Percentiles rank a stretch among this genome's conserved stretches.
Evolutionary conservation across 2,888 invertebrate genomes (phyloP).

Genomic region (Drosophila buzzatii): DNA sequence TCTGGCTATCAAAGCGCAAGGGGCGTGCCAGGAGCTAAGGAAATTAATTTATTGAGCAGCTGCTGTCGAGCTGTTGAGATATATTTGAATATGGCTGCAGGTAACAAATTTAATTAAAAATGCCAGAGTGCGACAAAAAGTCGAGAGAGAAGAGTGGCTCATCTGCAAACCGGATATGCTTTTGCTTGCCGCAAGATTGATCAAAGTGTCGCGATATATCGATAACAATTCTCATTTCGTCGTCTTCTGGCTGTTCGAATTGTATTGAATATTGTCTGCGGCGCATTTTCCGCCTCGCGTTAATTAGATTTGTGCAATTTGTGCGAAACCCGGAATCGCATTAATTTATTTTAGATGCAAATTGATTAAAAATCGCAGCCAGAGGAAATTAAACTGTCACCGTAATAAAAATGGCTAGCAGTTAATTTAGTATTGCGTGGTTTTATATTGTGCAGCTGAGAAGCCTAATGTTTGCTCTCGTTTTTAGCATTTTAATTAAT

Average conservation of each 20-base stretch:
- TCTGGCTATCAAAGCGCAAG: background rate
- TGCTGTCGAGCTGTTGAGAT: constrained; percentile 31
- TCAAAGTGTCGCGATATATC: constrained; percentile 26
- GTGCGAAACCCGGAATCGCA: constrained; percentile 30
- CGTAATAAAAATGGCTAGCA: constrained; percentile 8
- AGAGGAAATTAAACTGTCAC: constrained; percentile 54
- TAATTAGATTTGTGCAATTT: constrained; percentile 53
- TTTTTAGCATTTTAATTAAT: background rate
- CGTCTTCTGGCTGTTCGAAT: constrained; percentile 3
- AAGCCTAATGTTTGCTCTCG: background rate
- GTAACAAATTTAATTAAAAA: constrained; percentile 56
- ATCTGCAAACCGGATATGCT: constrained; percentile 28
- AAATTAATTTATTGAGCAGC: constrained; percentile 47
- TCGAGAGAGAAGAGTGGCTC: background rate
- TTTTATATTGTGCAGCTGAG: background rate
- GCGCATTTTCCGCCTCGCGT: constrained; percentile 9
- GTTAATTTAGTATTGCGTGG: background rate
- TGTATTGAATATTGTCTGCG: constrained; percentile 8
- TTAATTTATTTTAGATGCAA: constrained; percentile 48
- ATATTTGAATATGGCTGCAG: constrained; percentile 38
- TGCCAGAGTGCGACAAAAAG: constrained; percentile 19
- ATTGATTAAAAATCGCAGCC: constrained; percentile 29
- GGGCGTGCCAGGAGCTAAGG: constrained; percentile 4
- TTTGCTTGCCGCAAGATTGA: constrained; percentile 27
- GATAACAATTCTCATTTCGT: constrained; percentile 21